Conservation (phyloP, 35 echinoderm and acorn worm species). For the Strongylocentrotus purpuratus region DNA sequence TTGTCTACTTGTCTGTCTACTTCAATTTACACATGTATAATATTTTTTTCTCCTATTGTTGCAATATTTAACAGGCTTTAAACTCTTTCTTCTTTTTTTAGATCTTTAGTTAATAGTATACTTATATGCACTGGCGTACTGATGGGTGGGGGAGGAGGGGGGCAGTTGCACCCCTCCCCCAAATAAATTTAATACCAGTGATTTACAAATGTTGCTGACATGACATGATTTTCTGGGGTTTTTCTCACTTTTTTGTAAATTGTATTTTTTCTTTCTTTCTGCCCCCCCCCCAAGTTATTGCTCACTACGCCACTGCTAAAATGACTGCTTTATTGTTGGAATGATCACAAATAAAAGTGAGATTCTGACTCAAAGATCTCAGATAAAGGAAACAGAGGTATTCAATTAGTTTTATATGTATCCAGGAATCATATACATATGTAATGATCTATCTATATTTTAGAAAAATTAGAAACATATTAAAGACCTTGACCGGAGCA, state of each 20-base stretch:
- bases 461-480: background rate
- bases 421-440: background rate
- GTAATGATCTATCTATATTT: background rate
- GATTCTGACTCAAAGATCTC: background rate
- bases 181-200: too few species aligned
- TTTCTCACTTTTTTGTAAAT: too few species aligned
- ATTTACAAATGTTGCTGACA: too few species aligned
- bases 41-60: background rate
- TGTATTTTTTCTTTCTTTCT: too few species aligned
- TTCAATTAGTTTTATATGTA: background rate
- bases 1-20: background rate
- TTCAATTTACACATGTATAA: background rate
- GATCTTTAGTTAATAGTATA: too few species aligned
- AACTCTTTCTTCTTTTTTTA: background rate
- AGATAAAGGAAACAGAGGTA: background rate
- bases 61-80: background rate
- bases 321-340: background rate
- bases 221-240: too few species aligned
- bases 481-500: background rate
- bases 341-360: background rate
- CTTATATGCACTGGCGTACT: too few species aligned
- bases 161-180: too few species aligned
- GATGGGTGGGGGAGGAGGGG: too few species aligned
- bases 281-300: too few species aligned
- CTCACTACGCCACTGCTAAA: too few species aligned